Evolutionary conservation across 2,797 vertebrate genomes (phyloP).

Genomic region (Bovichtus diacanthus): DNA sequence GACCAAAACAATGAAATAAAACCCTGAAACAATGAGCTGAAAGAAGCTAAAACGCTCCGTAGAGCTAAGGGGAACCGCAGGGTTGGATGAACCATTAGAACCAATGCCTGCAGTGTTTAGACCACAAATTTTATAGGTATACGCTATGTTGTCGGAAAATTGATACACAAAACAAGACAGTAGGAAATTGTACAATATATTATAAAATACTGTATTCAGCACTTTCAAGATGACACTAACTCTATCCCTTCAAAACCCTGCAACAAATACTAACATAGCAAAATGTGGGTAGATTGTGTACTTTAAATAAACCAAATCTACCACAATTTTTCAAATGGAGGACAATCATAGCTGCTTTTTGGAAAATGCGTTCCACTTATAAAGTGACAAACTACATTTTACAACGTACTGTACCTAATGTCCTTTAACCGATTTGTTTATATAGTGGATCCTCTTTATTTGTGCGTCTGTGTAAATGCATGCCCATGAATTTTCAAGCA

Average conservation of each 20-base stretch:
- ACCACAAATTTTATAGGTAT: not conserved
- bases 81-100: not conserved
- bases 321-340: not conserved
- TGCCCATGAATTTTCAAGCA: slow-evolving; percentile 25
- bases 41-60: too few species aligned
- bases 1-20: too few species aligned
- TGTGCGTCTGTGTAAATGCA: slow-evolving; percentile 17
- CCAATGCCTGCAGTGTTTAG: not conserved
- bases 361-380: not conserved
- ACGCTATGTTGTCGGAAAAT: not conserved
- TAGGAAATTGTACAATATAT: not conserved
- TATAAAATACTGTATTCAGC: not conserved
- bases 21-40: too few species aligned
- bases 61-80: too few species aligned
- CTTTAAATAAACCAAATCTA: not conserved
- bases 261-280: not conserved
- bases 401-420: not conserved
- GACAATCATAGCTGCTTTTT: not conserved
- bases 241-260: not conserved
- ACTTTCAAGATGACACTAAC: too few species aligned
- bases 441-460: slow-evolving; percentile 7
- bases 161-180: not conserved
- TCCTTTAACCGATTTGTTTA: slow-evolving; percentile 5
- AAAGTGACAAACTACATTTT: not conserved
- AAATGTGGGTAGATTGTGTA: not conserved